Conservation (phyloP, 2,888 invertebrate genomes). For the Lampropteryx suffumata region DNA sequence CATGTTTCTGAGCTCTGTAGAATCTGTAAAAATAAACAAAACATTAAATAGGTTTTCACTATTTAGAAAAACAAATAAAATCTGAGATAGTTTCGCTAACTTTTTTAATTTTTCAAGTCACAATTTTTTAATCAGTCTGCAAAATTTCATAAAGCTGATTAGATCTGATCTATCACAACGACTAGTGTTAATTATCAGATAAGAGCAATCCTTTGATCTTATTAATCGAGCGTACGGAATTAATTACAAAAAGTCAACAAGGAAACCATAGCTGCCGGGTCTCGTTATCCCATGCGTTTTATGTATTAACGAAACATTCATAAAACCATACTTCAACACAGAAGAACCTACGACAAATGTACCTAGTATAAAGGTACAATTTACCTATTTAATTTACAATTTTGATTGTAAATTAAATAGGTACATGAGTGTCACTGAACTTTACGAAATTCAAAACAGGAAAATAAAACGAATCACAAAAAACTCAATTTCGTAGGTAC, state of each 20-base stretch:
- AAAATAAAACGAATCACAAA: conserved; percentile 26
- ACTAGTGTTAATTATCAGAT: conserved; percentile 32
- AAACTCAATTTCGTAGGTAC: conserved; percentile 14
- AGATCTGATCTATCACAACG: too few species aligned
- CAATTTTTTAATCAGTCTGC: too few species aligned
- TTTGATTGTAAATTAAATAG: conserved; percentile 22
- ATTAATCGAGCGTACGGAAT: conserved; percentile 58
- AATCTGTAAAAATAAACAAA: too few species aligned
- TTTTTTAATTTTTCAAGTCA: too few species aligned
- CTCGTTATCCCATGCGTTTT: conserved; percentile 14
- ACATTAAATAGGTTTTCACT: too few species aligned
- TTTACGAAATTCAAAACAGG: conserved; percentile 23
- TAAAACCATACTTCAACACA: conserved; percentile 14
- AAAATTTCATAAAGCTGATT: too few species aligned
- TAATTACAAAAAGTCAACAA: conserved; percentile 58
- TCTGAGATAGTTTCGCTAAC: too few species aligned
- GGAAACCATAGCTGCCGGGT: conserved; percentile 43
- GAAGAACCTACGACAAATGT: conserved; percentile 3
- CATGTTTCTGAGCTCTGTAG: too few species aligned
- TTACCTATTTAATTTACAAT: too few species aligned
- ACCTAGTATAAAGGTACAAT: too few species aligned
- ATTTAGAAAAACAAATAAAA: too few species aligned
- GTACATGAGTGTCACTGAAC: conserved; percentile 26
- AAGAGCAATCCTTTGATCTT: conserved; percentile 57
- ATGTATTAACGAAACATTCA: conserved; percentile 12